A percentile compares a stretch with the other conserved stretches of the same genome.
Conservation (phyloP, 2,113 vertebrate species). For the Macrotis lagotis region DNA sequence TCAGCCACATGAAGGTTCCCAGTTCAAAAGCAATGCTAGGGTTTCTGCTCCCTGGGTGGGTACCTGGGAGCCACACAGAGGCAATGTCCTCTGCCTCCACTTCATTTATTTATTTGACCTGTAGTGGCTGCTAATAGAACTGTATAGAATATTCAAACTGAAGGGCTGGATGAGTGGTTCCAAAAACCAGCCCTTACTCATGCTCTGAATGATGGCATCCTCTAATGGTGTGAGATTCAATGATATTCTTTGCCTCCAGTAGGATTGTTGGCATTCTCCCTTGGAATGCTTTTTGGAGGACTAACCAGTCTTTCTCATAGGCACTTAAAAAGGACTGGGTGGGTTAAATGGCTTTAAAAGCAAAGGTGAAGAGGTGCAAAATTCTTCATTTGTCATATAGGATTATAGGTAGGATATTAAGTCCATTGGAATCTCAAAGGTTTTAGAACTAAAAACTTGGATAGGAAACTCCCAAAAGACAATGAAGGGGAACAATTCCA, state of each 20-base stretch:
- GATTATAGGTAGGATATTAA: slow-evolving; percentile 53
- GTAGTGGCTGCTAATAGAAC: slow-evolving; percentile 15
- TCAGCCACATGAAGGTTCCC: slow-evolving; percentile 23
- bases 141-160: background rate
- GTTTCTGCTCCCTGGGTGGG: slow-evolving; percentile 34
- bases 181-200: background rate
- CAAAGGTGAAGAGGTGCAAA: slow-evolving; percentile 23
- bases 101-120: slow-evolving; percentile 21
- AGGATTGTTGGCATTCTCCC: background rate
- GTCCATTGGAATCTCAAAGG: slow-evolving; percentile 44
- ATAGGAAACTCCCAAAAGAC: background rate
- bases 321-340: background rate
- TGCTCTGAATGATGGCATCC: background rate
- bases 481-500: slow-evolving; percentile 2
- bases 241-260: background rate
- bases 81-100: slow-evolving; percentile 20
- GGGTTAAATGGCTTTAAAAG: slow-evolving; percentile 54
- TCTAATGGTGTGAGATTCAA: background rate
- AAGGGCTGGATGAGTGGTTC: background rate
- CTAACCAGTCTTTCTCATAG: slow-evolving; percentile 4
- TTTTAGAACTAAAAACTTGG: slow-evolving; percentile 2
- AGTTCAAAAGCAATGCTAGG: slow-evolving; percentile 4
- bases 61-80: background rate
- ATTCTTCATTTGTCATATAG: slow-evolving; percentile 50
- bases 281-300: background rate